phyloP scores from a whole-genome alignment of 2,113 vertebrate species.

The Platichthys flesus region DNA sequence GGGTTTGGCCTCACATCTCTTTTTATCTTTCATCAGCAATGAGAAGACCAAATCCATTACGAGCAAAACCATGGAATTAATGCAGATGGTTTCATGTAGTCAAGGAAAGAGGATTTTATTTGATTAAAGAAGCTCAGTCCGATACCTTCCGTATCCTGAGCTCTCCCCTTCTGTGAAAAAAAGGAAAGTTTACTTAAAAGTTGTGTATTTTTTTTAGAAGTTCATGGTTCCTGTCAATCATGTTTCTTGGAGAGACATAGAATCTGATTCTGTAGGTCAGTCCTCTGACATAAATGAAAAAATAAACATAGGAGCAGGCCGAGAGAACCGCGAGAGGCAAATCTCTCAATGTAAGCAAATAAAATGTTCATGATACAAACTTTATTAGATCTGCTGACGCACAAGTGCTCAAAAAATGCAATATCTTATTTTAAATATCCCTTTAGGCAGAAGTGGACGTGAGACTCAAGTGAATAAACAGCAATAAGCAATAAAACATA shows the following conservation, averaged over 20 bases:
- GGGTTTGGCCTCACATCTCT: background rate
- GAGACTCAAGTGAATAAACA: constrained; percentile 19
- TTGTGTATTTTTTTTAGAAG: background rate
- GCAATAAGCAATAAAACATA: constrained; percentile 10
- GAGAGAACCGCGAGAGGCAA: background rate
- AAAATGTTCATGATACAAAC: constrained; percentile 7
- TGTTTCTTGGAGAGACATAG: background rate
- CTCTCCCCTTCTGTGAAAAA: too few species aligned
- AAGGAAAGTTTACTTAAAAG: too few species aligned
- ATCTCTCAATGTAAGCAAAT: background rate
- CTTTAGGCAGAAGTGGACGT: constrained; percentile 17
- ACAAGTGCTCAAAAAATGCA: constrained; percentile 23
- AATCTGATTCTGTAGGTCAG: background rate
- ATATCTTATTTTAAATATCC: constrained; percentile 26
- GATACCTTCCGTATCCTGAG: too few species aligned
- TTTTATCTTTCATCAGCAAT: background rate
- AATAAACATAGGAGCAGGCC: background rate
- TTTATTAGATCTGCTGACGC: constrained; percentile 26
- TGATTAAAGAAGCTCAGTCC: too few species aligned
- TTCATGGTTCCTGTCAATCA: background rate
- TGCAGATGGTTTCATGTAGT: too few species aligned
- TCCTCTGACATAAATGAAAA: background rate
- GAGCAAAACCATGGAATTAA: too few species aligned
- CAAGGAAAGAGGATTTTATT: too few species aligned
- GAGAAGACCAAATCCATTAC: background rate